phyloP scores from a whole-genome alignment of 2,888 invertebrate genomes.

The Caenorhabditis sulstoni region DNA sequence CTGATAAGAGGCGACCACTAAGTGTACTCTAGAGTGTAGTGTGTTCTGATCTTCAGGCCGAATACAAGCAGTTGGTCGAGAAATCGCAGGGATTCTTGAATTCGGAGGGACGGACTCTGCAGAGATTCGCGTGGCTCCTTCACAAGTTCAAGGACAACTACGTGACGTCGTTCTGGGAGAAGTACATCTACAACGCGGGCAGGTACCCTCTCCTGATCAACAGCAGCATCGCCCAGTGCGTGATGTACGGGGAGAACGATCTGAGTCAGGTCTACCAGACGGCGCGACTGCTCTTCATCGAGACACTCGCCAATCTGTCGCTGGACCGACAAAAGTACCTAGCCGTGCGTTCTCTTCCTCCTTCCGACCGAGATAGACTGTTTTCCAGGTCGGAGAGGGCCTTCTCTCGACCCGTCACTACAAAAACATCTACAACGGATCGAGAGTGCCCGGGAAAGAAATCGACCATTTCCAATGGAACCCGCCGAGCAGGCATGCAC shows the following conservation, averaged over 20 bases:
- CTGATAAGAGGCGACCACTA: background rate
- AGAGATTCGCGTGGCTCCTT: slow-evolving; percentile 67
- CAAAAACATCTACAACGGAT: slow-evolving; percentile 72
- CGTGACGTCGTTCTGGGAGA: slow-evolving; percentile 76
- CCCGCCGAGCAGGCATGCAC: slow-evolving; percentile 66
- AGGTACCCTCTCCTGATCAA: slow-evolving; percentile 72
- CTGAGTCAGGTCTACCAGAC: slow-evolving; percentile 72
- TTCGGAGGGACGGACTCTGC: slow-evolving; percentile 72
- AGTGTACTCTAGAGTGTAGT: slow-evolving; percentile 1
- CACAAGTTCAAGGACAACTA: slow-evolving; percentile 71
- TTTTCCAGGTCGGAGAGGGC: slow-evolving; percentile 70
- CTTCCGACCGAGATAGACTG: too few species aligned
- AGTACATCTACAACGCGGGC: slow-evolving; percentile 73
- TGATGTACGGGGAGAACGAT: slow-evolving; percentile 61
- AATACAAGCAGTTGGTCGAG: slow-evolving; percentile 61
- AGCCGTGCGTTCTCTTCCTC: slow-evolving; percentile 61
- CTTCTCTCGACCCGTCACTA: slow-evolving; percentile 76
- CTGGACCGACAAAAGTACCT: slow-evolving; percentile 69
- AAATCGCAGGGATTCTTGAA: slow-evolving; percentile 54
- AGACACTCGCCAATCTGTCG: slow-evolving; percentile 70
- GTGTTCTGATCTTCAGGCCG: slow-evolving; percentile 57
- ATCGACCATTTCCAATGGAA: slow-evolving; percentile 68
- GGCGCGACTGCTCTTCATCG: slow-evolving; percentile 73
- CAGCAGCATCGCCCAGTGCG: slow-evolving; percentile 73
- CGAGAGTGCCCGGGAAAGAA: slow-evolving; percentile 69